Evolutionary conservation across 2,797 vertebrate genomes (phyloP), one percentile per base, ranked within the genome.

Genomic region (Vultur gryphus): DNA sequence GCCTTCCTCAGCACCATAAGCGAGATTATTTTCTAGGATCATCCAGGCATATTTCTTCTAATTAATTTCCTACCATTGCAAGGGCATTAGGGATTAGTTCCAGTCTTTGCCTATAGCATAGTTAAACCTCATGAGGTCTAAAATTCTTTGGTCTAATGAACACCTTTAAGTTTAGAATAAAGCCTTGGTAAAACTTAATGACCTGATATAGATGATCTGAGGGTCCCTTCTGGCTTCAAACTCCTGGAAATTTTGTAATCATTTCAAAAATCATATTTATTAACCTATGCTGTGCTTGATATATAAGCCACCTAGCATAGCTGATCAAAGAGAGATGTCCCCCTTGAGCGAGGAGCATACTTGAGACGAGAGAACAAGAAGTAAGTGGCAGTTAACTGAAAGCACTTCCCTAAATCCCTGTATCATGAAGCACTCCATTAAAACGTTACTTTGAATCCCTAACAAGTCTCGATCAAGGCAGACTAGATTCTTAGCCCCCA

Each of bases 201-300:
- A 92, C 86, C 84, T 82, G 77, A 48, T 89, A 46, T 1, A 88
- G 88, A 82, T 0, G 33, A 93, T 95, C 83, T 87, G 66, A 94
- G 77, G 46, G 85, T 84, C 46, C 51, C 80, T 91, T 93, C 90
- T 79, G 69, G 61, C 69, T 91, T 95, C 85, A 93, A 84, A 90
- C 77, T 84, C 80, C 43, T 84, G 61, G 69, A 93, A 95, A 88
- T 82, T 90, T 75, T 67, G 83, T 44, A 91, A 93, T 88, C 2
- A 87, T 92, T 95, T 96, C 48, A 95, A 75, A 96, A 95, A 95
- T 94, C 65, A 65, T 95, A 91, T 92, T 94, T 97, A 90, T 95
- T 96, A 96, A 87, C 67, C 49, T 91, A n/a, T 71, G 52, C 62
- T 80, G 52, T 83, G 44, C 64, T 94, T 81, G 76, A 79, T 91